phyloP scores from a whole-genome alignment of 2,113 vertebrate species.

The Forbesichthys papilliferus region DNA sequence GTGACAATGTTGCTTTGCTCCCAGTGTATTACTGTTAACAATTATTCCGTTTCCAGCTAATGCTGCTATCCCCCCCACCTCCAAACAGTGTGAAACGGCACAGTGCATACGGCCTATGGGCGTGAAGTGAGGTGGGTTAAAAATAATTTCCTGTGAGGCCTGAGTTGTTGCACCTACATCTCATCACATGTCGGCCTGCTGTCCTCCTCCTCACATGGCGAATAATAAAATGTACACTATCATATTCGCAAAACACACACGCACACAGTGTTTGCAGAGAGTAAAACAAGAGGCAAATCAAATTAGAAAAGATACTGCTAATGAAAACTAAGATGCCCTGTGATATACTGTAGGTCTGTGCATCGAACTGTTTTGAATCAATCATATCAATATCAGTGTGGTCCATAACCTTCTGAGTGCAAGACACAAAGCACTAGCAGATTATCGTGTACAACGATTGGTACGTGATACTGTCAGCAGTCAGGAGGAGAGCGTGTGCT shows the following conservation, averaged over 20 bases:
- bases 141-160: slow-evolving; percentile 31
- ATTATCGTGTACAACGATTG: slow-evolving; percentile 32
- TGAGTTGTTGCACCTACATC: slow-evolving; percentile 23
- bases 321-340: slow-evolving; percentile 5
- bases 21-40: too few relatives aligned
- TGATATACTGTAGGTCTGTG: neutral
- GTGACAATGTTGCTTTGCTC: too few relatives aligned
- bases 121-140: slow-evolving; percentile 29
- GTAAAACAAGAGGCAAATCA: neutral
- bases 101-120: slow-evolving; percentile 4
- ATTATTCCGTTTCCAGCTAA: too few relatives aligned
- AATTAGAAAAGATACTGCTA: slow-evolving; percentile 2
- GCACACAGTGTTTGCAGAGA: slow-evolving; percentile 12
- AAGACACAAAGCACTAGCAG: slow-evolving; percentile 20
- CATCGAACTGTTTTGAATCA: slow-evolving; percentile 29
- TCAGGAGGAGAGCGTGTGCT: slow-evolving; percentile 17
- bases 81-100: neutral
- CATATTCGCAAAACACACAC: slow-evolving; percentile 26
- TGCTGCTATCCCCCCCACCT: too few relatives aligned
- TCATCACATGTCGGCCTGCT: slow-evolving; percentile 27
- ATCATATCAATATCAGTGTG: slow-evolving; percentile 10
- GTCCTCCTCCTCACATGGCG: slow-evolving; percentile 33
- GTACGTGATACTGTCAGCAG: slow-evolving; percentile 12
- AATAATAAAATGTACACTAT: slow-evolving; percentile 48
- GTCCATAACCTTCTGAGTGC: slow-evolving; percentile 27